phyloP scores from a whole-genome alignment of 2,888 invertebrate genomes.

The Stenurella melanura region DNA sequence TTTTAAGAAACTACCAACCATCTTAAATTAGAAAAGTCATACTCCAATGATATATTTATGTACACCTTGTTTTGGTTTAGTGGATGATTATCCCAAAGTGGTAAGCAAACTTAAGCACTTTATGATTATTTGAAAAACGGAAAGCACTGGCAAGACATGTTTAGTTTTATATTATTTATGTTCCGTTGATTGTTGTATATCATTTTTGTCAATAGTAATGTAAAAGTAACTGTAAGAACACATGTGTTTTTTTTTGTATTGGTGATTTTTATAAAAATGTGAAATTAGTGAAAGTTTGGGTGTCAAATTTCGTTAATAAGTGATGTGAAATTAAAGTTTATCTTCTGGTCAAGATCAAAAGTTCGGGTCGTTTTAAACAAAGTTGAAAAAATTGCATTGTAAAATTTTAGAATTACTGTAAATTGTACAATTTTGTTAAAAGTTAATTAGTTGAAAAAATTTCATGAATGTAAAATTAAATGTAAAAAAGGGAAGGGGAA shows the following conservation, averaged over 20 bases:
- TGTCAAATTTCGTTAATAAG: background rate
- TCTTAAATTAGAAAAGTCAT: too few species aligned
- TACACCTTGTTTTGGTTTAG: too few species aligned
- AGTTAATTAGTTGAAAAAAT: too few species aligned
- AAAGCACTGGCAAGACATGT: background rate
- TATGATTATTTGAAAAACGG: background rate
- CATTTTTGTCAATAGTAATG: background rate
- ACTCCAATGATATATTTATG: too few species aligned
- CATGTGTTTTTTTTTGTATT: background rate
- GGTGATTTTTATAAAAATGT: background rate
- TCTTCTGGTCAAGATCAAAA: background rate
- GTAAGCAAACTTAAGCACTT: background rate
- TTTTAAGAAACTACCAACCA: too few species aligned
- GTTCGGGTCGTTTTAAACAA: too few species aligned
- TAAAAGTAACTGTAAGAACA: background rate
- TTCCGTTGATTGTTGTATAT: background rate
- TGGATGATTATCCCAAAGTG: background rate
- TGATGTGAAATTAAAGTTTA: background rate
- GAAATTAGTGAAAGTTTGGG: background rate
- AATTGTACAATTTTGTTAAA: too few species aligned
- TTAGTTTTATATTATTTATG: background rate
- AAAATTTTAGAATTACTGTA: background rate
- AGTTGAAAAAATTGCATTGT: background rate
- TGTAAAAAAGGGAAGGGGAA: too few species aligned
- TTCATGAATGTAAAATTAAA: too few species aligned